Base-by-base conservation (phyloP, 2,113 vertebrate genomes). In the Psilopsiagon aymara region DNA sequence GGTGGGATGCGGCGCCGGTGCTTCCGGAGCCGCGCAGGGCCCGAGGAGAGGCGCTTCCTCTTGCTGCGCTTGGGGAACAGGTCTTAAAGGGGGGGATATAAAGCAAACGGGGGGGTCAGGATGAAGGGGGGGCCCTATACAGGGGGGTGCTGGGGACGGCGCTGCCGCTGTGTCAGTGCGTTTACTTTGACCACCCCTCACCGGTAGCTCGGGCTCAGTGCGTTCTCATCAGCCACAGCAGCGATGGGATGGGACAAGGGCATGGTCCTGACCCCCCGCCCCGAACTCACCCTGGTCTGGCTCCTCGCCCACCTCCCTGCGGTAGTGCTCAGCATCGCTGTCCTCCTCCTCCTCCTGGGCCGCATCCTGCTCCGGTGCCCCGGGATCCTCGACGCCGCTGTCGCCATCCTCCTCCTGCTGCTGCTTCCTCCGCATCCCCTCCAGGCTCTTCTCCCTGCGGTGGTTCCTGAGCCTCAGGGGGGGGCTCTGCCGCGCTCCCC, bases 241-340 rank as follows among this genome's bases (percentile, higher is more conserved):
- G 17, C 17, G 53, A 55, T 8, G 17, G 29, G 53, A 8, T 17
- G 12, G 53, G 53, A 31, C 51, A 47, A 47, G 46, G 15, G 15
- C 35, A 37, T 37, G 35, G 7, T 14, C 9, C 6, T 1, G 1
- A 13, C 28, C 4, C 21, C 5, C 3, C 25, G 8, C 3, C 1
- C 59, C 8, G 3, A 37, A 80, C 90, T 49, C 67, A 99, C 99
- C 99, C 97, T 98, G 98, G 3, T 99, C 99, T 1, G 99, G 99
- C 41, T 99, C 99, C 93, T 98, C 76, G 62, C 99, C 99, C 15
- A 99, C 98, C 15, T 98, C 98, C 95, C 99, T 98, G 64, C 99
- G 98, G 94, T 99, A 99, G 92, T 99, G 99, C 51, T 99, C 99
- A 0, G 97, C 98, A 21, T 99, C 99, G 6, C 99, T 98, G 8